Percentiles rank a stretch among this genome's conserved stretches.
These are phyloP conservation scores for Listronotus oregonensis DNA, from an alignment of 1,140 invertebrate species.

Conservation along the genomic window DNA sequence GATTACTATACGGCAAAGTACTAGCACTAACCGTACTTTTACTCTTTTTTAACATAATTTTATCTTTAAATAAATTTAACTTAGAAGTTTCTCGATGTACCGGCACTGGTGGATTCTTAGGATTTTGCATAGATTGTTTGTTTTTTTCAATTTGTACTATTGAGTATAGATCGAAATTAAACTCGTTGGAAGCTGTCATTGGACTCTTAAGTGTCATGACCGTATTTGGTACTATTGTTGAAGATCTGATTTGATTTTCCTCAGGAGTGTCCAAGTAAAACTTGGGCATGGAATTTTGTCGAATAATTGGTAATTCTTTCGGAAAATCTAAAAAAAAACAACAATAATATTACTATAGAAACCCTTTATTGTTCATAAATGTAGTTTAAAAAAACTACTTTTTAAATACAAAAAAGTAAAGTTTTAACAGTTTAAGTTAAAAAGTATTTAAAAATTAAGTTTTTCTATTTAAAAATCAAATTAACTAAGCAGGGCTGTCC, in stretches of 20 bases:
- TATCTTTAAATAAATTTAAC: constrained; percentile 42
- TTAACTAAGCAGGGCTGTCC: too few relatives aligned
- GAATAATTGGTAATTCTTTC: constrained; percentile 46
- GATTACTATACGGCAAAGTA: constrained; percentile 38
- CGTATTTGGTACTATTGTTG: constrained; percentile 32
- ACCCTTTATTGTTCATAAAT: not conserved
- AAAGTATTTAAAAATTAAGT: too few relatives aligned
- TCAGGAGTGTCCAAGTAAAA: constrained; percentile 49
- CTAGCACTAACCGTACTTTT: constrained; percentile 42
- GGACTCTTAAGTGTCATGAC: constrained; percentile 40
- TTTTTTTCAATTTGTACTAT: constrained; percentile 47
- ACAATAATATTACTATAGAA: not conserved
- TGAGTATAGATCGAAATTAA: constrained; percentile 45
- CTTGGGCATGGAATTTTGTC: constrained; percentile 49
- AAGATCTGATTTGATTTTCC: constrained; percentile 36
- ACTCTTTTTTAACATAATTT: constrained; percentile 42
- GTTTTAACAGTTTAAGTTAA: too few relatives aligned
- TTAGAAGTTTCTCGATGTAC: constrained; percentile 39
- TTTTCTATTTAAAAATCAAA: too few relatives aligned
- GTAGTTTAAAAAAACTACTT: too few relatives aligned
- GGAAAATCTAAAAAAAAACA: constrained; percentile 23
- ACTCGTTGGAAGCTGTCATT: constrained; percentile 32
- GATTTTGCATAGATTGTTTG: not conserved
- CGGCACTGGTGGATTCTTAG: constrained; percentile 19
- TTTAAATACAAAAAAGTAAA: too few relatives aligned